phyloP scores from a whole-genome alignment of 1,140 invertebrate species.

The Rhizoglyphus robini region DNA sequence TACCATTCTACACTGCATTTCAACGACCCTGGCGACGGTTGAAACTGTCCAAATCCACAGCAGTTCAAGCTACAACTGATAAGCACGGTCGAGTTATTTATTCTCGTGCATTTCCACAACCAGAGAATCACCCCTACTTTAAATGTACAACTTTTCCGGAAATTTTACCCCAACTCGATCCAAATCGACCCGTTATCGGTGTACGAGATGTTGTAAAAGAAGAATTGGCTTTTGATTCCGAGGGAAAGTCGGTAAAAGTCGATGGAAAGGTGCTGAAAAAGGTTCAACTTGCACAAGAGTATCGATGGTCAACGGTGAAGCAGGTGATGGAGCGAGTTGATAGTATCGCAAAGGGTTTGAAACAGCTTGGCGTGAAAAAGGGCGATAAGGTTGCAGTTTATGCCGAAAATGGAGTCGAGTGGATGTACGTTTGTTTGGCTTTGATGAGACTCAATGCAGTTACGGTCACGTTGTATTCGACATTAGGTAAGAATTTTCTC shows the following conservation, averaged over 20 bases:
- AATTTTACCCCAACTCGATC: background rate
- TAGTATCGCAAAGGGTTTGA: constrained; percentile 45
- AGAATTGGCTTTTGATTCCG: background rate
- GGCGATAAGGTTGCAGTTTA: constrained; percentile 34
- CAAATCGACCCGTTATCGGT: background rate
- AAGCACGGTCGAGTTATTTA: background rate
- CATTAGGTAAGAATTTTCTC: background rate
- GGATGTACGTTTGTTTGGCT: constrained; percentile 37
- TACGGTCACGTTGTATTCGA: constrained; percentile 15
- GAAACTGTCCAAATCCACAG: background rate
- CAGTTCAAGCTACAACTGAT: background rate
- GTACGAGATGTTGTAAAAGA: constrained; percentile 7
- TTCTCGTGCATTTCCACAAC: background rate
- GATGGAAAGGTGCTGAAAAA: background rate
- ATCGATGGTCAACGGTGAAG: constrained; percentile 72
- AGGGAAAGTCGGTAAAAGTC: background rate
- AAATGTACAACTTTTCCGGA: background rate
- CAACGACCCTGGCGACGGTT: constrained; percentile 64
- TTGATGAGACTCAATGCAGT: constrained; percentile 36
- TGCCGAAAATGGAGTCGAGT: constrained; percentile 39
- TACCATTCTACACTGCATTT: constrained; percentile 69
- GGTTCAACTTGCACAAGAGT: constrained; percentile 33
- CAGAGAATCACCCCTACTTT: background rate
- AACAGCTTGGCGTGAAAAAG: constrained; percentile 30
- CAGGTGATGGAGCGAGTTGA: constrained; percentile 60